phyloP scores from a whole-genome alignment of 2,888 invertebrate genomes.

The Oasisia sp. region DNA sequence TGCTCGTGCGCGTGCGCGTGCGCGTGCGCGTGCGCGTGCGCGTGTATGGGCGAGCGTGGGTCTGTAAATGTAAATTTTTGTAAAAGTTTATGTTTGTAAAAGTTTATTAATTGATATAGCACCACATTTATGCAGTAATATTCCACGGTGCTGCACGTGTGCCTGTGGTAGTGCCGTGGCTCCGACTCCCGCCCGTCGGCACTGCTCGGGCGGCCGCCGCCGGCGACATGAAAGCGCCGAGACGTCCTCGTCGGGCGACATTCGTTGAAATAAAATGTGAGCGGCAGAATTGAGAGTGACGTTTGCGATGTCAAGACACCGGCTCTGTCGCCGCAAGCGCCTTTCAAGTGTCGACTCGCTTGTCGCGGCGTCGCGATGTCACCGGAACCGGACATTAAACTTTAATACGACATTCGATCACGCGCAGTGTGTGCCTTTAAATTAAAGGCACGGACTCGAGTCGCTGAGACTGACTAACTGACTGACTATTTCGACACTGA shows the following conservation, averaged over 20 bases:
- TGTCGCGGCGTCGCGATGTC: neutral
- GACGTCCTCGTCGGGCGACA: neutral
- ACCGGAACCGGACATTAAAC: neutral
- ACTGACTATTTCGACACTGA: neutral
- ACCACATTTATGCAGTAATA: too few species aligned
- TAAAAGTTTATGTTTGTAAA: too few species aligned
- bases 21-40: too few species aligned
- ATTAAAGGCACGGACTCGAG: neutral
- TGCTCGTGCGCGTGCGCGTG: too few species aligned
- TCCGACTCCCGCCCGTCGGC: too few species aligned
- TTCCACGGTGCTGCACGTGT: too few species aligned
- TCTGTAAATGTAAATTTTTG: too few species aligned
- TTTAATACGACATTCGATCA: neutral
- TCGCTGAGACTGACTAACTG: neutral
- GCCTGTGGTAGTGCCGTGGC: too few species aligned
- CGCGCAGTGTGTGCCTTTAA: neutral
- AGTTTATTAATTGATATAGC: too few species aligned
- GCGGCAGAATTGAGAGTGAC: neutral
- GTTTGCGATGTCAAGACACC: slow-evolving; percentile 1
- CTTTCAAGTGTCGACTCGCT: neutral
- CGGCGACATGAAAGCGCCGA: neutral
- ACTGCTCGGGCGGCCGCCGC: neutral
- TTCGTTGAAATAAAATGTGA: neutral
- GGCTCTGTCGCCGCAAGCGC: neutral
- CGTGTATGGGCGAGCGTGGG: too few species aligned